Base-by-base conservation (phyloP, 2,797 vertebrate genomes). In the Gila robusta region DNA sequence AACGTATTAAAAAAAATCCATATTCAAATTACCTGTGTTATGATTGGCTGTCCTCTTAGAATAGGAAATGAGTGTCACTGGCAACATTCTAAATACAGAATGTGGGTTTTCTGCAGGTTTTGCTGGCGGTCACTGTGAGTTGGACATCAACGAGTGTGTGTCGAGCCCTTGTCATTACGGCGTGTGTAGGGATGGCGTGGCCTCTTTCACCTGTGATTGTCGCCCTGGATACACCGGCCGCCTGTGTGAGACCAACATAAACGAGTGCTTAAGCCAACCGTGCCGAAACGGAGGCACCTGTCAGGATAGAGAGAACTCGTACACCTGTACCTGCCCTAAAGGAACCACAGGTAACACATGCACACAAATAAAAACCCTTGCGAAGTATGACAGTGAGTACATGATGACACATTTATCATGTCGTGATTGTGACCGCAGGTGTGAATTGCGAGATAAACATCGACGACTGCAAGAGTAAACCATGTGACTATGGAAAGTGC, bases 251-350 rank as follows among this genome's bases (percentile, higher is more conserved):
- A 97, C 95, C 92, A 98, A 99, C 93, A 96, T 99, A 91, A 97
- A 99, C 0, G 98, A 99, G 93, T 99, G 98, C 87, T 93, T 97
- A 89, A 99, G 98, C 91, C 97, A 97, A 92, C 98, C 98, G 0
- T 99, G 98, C 93, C 96, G 95, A 88, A 98, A 99, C 0, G 97
- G 98, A 0, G 98, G 98, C 6, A 96, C 96, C 88, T 99, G 98
- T 89, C 96, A 97, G 93, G 98, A 99, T 94, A 91, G 93, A 0
- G 96, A 97, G 91, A 98, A 99, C 0, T 73, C 94, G 52, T 99
- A 99, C 94, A 85, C 94, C 86, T 99, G 98, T 91, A 91, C 93
- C 91, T 99, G 98, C 90, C 97, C 95, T 80, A 97, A 97, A 91
- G 98, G 98, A 62, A 99, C 98, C 89, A 94, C 96, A 23, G 98